A percentile compares a stretch with the other conserved stretches of the same genome.
Conservation (phyloP, 2,797 vertebrate genomes). For the Ispidina lecontei region DNA sequence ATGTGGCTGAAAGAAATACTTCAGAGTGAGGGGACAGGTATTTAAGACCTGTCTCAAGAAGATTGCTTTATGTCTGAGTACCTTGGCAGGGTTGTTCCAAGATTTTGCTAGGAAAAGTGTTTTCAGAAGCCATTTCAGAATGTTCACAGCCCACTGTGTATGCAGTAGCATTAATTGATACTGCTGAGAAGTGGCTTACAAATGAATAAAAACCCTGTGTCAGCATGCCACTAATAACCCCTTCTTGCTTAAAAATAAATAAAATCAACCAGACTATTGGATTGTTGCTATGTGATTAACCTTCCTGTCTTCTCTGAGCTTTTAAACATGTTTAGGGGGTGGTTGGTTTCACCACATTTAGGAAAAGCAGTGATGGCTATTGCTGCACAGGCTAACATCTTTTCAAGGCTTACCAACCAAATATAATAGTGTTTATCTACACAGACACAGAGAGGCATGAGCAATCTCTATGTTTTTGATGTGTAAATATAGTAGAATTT, state of each 20-base stretch:
- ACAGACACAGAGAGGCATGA: neutral
- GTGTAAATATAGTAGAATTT: neutral
- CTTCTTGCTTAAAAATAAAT: neutral
- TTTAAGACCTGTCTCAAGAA: slow-evolving; percentile 8
- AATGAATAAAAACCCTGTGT: neutral
- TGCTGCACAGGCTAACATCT: neutral
- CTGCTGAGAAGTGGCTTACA: neutral
- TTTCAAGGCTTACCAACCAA: neutral
- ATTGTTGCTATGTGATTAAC: neutral
- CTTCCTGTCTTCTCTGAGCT: neutral
- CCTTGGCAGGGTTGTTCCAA: neutral
- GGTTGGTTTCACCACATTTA: neutral
- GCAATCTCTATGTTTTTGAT: neutral
- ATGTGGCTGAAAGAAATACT: neutral
- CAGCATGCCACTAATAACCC: neutral
- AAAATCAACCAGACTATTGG: neutral
- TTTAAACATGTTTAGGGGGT: neutral
- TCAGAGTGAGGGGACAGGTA: neutral
- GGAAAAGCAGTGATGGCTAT: neutral
- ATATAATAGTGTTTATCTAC: neutral
- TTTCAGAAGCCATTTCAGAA: slow-evolving; percentile 22
- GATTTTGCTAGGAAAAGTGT: slow-evolving; percentile 27
- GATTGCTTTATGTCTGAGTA: neutral
- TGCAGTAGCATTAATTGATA: neutral
- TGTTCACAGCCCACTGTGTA: neutral